Base-by-base conservation (phyloP, 2,113 vertebrate genomes). In the Chionodraco myersi region DNA sequence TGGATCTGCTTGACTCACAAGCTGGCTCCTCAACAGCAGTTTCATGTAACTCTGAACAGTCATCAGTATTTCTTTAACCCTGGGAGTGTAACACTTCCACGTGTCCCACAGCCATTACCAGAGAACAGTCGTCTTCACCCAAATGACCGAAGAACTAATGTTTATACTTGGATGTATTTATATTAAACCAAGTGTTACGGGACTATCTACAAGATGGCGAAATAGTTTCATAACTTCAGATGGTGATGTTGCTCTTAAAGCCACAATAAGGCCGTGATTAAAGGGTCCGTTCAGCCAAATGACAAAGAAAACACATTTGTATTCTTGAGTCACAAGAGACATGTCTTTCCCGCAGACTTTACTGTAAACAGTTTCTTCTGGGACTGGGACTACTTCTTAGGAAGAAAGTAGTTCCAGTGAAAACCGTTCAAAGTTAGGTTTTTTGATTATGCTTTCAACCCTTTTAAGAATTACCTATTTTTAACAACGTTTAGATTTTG, bases 61-160 rank as follows among this genome's bases (percentile, higher is more conserved):
- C 68, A 23, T 72, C 60, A 54, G 14, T 75, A 8, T 79, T 58
- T 59, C 54, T 44, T 70, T 59, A 59, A 72, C 66, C 10, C 10
- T 30, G 56, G 23, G 56, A 47, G 62, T 11, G 45, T 62, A 44
- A 69, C 64, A 63, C 9, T 48, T 8, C 44, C 57, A 60, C n/a
- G n/a, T 6, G 41, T 44, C 54, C 44, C 66, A 30, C 9, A 62
- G 10, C 60, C 48, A n/a, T 3, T 0, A 30, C 7, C 2, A 44
- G 68, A 14, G 13, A 26, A 49, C 77, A 23, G n/a, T 61, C 4
- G 53, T 62, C 3, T 6, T 53, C 36, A 41, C 30, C 30, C 30
- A 30, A 30, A 30, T 3, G 30, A 30, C 30, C 30, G 3, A 30
- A 30, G 30, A 30, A 30, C 30, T 3, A 30, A 30, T 30, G 30